phyloP scores from a whole-genome alignment of 2,797 vertebrate genomes.

The Threskiornis aethiopicus region DNA sequence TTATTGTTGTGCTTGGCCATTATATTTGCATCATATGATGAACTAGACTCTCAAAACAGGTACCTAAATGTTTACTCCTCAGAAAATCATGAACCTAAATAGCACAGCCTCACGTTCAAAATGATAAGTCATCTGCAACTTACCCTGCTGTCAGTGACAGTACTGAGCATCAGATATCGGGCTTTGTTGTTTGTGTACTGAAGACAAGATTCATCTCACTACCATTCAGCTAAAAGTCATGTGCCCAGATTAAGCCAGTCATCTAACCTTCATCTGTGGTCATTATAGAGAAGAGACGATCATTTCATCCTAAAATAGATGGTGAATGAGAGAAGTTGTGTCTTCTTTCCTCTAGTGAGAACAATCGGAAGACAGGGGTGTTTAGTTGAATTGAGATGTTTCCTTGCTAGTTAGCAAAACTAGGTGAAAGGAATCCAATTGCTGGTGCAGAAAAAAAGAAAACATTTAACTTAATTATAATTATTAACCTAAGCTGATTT shows the following conservation, averaged over 20 bases:
- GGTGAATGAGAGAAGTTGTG: neutral
- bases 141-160: neutral
- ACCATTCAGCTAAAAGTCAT: neutral
- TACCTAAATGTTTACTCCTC: neutral
- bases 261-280: neutral
- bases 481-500: neutral
- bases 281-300: neutral
- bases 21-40: neutral
- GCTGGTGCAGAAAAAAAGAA: neutral
- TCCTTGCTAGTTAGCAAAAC: neutral
- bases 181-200: neutral
- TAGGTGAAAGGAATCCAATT: neutral
- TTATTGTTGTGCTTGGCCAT: neutral
- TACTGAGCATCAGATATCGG: neutral
- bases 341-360: neutral
- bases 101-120: neutral
- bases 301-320: neutral
- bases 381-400: neutral
- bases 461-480: neutral
- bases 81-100: neutral
- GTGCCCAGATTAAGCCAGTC: neutral
- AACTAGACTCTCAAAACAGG: neutral
- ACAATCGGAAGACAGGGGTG: neutral
- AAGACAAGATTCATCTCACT: neutral
- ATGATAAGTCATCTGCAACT: neutral